Evolutionary conservation across 1,140 invertebrate species (phyloP).

Genomic region (Lordiphosa mommai): DNA sequence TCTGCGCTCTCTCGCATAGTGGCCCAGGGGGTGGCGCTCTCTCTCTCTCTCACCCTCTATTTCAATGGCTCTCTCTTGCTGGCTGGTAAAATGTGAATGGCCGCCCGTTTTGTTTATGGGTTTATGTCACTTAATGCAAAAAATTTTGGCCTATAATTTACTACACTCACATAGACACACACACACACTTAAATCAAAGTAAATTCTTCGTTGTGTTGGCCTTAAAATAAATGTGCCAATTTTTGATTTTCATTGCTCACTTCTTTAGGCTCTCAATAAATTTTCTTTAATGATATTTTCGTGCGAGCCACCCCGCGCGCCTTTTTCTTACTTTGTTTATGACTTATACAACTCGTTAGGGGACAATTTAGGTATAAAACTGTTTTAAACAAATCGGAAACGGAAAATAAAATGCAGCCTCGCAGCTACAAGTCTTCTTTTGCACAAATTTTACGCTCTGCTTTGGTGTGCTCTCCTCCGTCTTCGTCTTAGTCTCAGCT

Average conservation of each 20-base stretch:
- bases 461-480: background rate
- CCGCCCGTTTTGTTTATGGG: slow-evolving; percentile 25
- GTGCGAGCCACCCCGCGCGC: too few relatives aligned
- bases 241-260: too few relatives aligned
- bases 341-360: too few relatives aligned
- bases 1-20: slow-evolving; percentile 27
- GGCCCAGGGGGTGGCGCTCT: slow-evolving; percentile 6
- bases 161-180: slow-evolving; percentile 7
- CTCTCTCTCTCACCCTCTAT: slow-evolving; percentile 2
- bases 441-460: slow-evolving; percentile 57
- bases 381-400: slow-evolving; percentile 37
- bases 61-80: background rate
- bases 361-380: too few relatives aligned
- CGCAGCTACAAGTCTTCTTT: slow-evolving; percentile 75
- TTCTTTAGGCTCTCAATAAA: too few relatives aligned
- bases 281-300: too few relatives aligned
- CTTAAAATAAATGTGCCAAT: too few relatives aligned
- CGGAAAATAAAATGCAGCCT: slow-evolving; percentile 49
- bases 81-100: slow-evolving; percentile 46
- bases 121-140: slow-evolving; percentile 31
- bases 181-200: background rate
- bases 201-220: too few relatives aligned
- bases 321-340: too few relatives aligned
- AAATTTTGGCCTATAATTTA: slow-evolving; percentile 41
- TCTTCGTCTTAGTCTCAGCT: background rate